Conservation (phyloP, 2,888 invertebrate genomes). For the Tipula confusa region DNA sequence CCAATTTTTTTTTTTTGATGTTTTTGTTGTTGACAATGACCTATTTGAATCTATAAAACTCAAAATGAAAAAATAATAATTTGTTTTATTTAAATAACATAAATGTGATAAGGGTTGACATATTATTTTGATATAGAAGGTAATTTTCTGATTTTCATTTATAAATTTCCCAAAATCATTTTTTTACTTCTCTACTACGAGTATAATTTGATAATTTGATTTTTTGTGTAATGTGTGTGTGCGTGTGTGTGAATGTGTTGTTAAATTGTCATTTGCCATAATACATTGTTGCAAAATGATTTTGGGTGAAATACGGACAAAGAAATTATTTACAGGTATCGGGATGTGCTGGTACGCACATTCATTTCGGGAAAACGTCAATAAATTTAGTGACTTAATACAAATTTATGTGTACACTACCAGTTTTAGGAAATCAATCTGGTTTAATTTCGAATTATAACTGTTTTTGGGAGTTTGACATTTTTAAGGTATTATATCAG, state of each 20-base stretch:
- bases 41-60: not conserved
- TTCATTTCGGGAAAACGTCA: too few species aligned
- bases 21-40: not conserved
- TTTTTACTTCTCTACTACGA: not conserved
- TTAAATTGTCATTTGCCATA: not conserved
- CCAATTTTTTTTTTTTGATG: not conserved
- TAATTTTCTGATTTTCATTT: conserved; percentile 20
- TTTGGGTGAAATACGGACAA: not conserved
- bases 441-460: too few species aligned
- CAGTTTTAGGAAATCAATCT: too few species aligned
- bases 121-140: not conserved
- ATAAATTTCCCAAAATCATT: not conserved
- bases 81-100: not conserved
- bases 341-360: not conserved
- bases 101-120: not conserved
- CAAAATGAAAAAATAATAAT: not conserved
- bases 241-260: too few species aligned
- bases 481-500: too few species aligned
- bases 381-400: too few species aligned
- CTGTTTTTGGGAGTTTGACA: too few species aligned
- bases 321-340: not conserved
- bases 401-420: too few species aligned
- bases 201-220: not conserved
- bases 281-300: not conserved
- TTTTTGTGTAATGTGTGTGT: not conserved